A percentile compares a stretch with the other conserved stretches of the same genome.
Conservation (phyloP, 2,888 invertebrate genomes). For the Drosophila cognata region DNA sequence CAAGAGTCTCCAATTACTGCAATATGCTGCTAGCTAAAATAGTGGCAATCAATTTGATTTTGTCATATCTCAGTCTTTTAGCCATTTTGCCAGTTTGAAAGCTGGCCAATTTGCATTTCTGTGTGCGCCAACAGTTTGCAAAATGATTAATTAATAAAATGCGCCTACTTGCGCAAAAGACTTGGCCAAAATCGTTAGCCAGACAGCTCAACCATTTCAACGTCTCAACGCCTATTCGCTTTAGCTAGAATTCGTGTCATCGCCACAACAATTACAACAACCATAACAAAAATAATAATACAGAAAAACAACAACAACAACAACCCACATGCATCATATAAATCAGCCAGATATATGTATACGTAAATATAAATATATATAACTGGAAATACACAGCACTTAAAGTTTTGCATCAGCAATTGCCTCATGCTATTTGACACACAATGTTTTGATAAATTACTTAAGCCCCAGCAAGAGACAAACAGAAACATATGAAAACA, state of each 20-base stretch:
- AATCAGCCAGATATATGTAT: background rate
- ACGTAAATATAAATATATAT: background rate
- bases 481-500: constrained; percentile 34
- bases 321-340: constrained; percentile 18
- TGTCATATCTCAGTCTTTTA: constrained; percentile 40
- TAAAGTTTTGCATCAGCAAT: constrained; percentile 29
- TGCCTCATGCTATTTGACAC: constrained; percentile 52
- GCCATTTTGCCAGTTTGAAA: constrained; percentile 8
- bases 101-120: constrained; percentile 58
- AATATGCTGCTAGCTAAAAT: constrained; percentile 52
- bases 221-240: constrained; percentile 38
- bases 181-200: constrained; percentile 11
- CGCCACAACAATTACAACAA: constrained; percentile 20
- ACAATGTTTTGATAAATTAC: constrained; percentile 68
- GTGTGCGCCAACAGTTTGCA: constrained; percentile 43
- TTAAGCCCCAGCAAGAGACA: constrained; percentile 28
- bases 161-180: constrained; percentile 60
- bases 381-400: background rate
- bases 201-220: constrained; percentile 34
- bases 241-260: constrained; percentile 60
- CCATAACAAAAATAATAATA: constrained; percentile 7
- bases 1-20: constrained; percentile 67
- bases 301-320: constrained; percentile 16
- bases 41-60: constrained; percentile 56
- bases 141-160: constrained; percentile 70